Conservation (phyloP, 2,888 invertebrate species). For the Altica lythri region DNA sequence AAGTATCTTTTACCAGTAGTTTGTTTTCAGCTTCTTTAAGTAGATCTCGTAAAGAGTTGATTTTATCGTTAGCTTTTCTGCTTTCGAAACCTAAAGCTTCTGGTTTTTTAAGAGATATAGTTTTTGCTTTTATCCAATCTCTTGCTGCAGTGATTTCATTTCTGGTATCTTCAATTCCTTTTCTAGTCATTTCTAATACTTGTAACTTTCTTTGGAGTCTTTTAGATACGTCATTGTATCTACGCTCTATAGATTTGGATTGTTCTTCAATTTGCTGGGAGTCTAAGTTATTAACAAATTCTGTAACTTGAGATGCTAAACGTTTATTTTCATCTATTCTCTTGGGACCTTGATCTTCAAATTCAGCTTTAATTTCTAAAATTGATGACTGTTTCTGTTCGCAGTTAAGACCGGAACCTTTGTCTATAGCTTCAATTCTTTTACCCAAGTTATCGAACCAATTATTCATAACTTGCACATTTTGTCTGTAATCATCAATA, state of each 20-base stretch:
- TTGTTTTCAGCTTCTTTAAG: conserved; percentile 86
- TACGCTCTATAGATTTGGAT: conserved; percentile 79
- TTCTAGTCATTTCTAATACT: conserved; percentile 81
- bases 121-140: conserved; percentile 79
- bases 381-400: conserved; percentile 77
- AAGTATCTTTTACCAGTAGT: conserved; percentile 77
- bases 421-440: conserved; percentile 81
- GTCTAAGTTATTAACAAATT: conserved; percentile 84
- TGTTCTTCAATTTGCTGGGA: conserved; percentile 91
- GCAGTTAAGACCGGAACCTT: conserved; percentile 81
- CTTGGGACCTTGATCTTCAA: conserved; percentile 72
- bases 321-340: conserved; percentile 73
- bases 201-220: conserved; percentile 83
- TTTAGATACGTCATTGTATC: conserved; percentile 83
- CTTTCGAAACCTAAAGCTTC: conserved; percentile 77
- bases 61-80: conserved; percentile 74
- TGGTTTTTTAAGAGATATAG: conserved; percentile 68
- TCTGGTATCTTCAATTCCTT: conserved; percentile 80
- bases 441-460: conserved; percentile 83
- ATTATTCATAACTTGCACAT: conserved; percentile 75
- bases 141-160: conserved; percentile 79
- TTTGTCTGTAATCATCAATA: conserved; percentile 78
- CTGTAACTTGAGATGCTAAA: conserved; percentile 72
- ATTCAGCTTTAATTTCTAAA: conserved; percentile 74
- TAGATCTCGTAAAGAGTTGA: conserved; percentile 72